These are phyloP conservation scores for Lycaena phlaeas DNA, from an alignment of 2,888 invertebrate genomes.

Conservation along the genomic window DNA sequence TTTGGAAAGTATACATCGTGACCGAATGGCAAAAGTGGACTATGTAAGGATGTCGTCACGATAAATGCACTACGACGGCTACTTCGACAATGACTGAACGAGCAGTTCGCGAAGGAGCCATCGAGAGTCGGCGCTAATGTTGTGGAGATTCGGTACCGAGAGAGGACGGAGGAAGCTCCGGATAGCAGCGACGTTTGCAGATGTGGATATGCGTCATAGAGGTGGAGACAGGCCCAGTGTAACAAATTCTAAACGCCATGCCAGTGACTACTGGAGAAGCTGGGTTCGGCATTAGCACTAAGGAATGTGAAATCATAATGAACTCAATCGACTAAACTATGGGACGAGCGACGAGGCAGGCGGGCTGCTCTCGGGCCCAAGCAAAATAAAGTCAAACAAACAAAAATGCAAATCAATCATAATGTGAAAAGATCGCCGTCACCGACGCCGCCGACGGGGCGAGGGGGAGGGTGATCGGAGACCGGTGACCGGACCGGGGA, in stretches of 20 bases:
- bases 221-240: constrained; percentile 41
- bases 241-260: constrained; percentile 58
- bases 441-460: background rate
- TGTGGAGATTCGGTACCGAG: background rate
- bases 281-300: constrained; percentile 45
- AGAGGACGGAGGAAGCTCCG: background rate
- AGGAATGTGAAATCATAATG: constrained; percentile 23
- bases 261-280: constrained; percentile 49
- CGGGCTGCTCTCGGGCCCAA: constrained; percentile 24
- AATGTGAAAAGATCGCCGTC: constrained; percentile 36
- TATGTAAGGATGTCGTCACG: background rate
- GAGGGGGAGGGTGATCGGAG: too few species aligned
- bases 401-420: constrained; percentile 48
- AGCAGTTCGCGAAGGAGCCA: background rate
- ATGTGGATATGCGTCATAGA: constrained; percentile 26
- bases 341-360: constrained; percentile 18
- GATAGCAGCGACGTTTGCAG: constrained; percentile 15
- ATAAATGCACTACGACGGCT: constrained; percentile 9
- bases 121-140: background rate
- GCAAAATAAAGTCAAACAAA: constrained; percentile 44
- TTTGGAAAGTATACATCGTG: constrained; percentile 35
- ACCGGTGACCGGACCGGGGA: too few species aligned
- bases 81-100: constrained; percentile 6
- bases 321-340: constrained; percentile 15
- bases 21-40: constrained; percentile 7